Evolutionary conservation across 2,797 vertebrate genomes (phyloP), one percentile per base, ranked within the genome.

Genomic region (Platyrinchus mystaceus): DNA sequence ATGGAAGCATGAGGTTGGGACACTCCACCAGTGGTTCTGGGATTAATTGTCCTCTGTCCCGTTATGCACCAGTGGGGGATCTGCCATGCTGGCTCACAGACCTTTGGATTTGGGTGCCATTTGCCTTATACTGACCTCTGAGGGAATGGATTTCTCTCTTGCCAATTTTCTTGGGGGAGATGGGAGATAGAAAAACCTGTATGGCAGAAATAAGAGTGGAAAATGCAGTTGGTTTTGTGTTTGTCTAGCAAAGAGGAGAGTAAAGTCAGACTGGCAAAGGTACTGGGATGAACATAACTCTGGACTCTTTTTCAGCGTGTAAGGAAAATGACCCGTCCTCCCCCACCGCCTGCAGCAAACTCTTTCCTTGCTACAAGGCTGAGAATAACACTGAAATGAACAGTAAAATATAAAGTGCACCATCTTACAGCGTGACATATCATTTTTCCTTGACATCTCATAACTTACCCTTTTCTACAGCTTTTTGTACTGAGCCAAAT

Each of bases 401-500:
- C 70, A 70, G 44, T 76, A 87, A 90, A 95, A 95, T 64, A 86
- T n/a, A 70, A 91, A 91, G 74, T 79, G 52, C 80, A 70, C 74
- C 92, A 46, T 94, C 89, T 55, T 89, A 78, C 30, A 67, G 36
- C 0, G 5, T 67, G 87, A 62, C 87, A 69, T 92, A 76, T 46
- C 62, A 70, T 90, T 95, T 92, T 92, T 64, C 83, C 78, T 76
- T 80, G 85, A 64, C 95, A 60, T 93, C 94, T 88, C 94, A 66
- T 96, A 96, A 94, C 70, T 95, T 87, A 95, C 52, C 52, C 84
- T 94, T 94, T 94, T 95, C 94, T 77, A 32, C 87, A 79, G 84
- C 73, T 95, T 94, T 96, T 91, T 94, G 47, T 96, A 94, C 87
- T 60, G 91, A 95, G 94, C 93, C 96, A 96, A 96, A 96, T 94